Conservation (phyloP, 1,140 invertebrate genomes). For the Phymorhynchus buccinoides region DNA sequence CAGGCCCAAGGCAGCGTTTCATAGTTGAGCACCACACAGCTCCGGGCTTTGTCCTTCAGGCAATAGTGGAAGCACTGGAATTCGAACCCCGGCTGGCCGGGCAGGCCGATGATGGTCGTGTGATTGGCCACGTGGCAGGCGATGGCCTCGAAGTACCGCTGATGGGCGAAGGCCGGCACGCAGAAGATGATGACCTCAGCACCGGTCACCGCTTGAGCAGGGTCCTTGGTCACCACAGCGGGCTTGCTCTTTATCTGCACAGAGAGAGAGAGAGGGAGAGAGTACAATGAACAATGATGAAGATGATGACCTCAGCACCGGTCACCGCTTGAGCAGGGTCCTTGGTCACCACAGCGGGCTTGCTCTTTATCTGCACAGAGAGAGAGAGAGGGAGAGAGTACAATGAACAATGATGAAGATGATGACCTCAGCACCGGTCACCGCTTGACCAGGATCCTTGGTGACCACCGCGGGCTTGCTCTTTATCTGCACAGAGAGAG, state of each 20-base stretch:
- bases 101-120: conserved; percentile 54
- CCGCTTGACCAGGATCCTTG: conserved; percentile 43
- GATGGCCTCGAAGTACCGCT: conserved; percentile 52
- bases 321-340: too few species aligned
- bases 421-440: too few species aligned
- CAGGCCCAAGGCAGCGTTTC: conserved; percentile 60
- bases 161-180: conserved; percentile 56
- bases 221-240: too few species aligned
- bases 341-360: too few species aligned
- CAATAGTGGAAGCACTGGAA: conserved; percentile 49
- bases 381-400: too few species aligned
- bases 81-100: conserved; percentile 62
- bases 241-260: too few species aligned
- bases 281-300: too few species aligned
- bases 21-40: conserved; percentile 52
- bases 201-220: too few species aligned
- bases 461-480: conserved; percentile 47
- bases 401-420: too few species aligned
- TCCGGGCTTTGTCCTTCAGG: conserved; percentile 30
- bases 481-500: conserved; percentile 34
- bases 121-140: conserved; percentile 43
- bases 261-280: too few species aligned
- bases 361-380: too few species aligned
- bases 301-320: too few species aligned
- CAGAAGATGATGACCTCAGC: conserved; percentile 55